Conservation (phyloP, 2,797 vertebrate genomes). For the Neosilurus mollespiculum region DNA sequence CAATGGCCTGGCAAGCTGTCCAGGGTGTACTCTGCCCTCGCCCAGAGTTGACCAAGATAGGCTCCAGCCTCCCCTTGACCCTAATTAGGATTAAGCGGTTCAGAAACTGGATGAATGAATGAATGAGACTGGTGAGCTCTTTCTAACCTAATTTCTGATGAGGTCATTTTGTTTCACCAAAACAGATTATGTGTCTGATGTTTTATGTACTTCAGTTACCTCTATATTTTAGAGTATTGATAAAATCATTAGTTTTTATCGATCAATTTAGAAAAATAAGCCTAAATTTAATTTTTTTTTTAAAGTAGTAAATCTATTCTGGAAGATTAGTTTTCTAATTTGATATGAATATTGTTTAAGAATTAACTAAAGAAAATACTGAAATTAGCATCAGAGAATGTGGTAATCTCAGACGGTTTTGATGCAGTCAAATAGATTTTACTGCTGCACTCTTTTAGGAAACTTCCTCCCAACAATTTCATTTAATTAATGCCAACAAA, state of each 20-base stretch:
- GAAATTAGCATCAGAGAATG: not conserved
- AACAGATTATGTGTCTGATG: not conserved
- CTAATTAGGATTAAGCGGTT: too few relatives aligned
- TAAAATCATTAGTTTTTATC: not conserved
- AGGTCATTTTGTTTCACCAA: not conserved
- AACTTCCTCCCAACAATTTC: conserved; percentile 11
- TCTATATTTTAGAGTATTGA: not conserved
- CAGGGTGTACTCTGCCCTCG: too few relatives aligned
- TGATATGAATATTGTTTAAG: conserved; percentile 28
- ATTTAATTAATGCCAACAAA: conserved; percentile 35
- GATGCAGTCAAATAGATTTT: conserved; percentile 19
- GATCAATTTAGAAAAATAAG: not conserved
- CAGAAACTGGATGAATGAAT: too few relatives aligned
- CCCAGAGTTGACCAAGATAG: too few relatives aligned
- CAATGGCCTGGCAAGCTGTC: too few relatives aligned
- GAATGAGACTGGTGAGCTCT: too few relatives aligned
- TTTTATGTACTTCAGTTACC: not conserved
- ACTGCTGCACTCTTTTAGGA: not conserved
- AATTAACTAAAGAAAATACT: conserved; percentile 25
- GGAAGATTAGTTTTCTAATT: conserved; percentile 18
- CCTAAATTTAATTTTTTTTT: conserved; percentile 8
- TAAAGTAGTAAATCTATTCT: conserved; percentile 23
- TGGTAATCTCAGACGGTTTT: conserved; percentile 7
- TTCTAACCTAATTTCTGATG: not conserved
- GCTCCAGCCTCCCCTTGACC: too few relatives aligned